Conservation (phyloP, 2,888 invertebrate genomes). For the Lissocephala sabroskyi region DNA sequence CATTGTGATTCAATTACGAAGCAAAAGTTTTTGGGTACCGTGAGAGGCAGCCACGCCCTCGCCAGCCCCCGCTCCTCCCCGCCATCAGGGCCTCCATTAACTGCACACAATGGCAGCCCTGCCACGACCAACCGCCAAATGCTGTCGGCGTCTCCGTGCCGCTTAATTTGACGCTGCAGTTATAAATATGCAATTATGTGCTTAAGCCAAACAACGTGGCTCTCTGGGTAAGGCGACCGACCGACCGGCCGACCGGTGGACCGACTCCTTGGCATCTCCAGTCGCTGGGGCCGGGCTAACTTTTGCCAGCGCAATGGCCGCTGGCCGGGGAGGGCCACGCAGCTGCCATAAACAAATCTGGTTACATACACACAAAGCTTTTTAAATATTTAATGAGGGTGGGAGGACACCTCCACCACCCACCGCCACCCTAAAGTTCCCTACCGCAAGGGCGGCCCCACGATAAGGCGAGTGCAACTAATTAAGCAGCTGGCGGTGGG, state of each 20-base stretch:
- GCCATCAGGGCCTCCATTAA: slow-evolving; percentile 3
- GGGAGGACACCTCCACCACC: too few relatives aligned
- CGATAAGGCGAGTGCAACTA: slow-evolving; percentile 46
- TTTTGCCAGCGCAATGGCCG: not conserved
- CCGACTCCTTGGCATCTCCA: too few relatives aligned
- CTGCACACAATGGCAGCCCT: not conserved
- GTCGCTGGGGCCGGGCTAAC: not conserved
- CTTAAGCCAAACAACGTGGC: slow-evolving; percentile 42
- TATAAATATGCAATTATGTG: slow-evolving; percentile 60
- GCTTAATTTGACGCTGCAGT: slow-evolving; percentile 50
- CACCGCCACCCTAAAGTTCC: too few relatives aligned
- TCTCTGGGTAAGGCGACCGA: too few relatives aligned
- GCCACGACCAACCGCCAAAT: slow-evolving; percentile 8
- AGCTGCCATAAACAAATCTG: slow-evolving; percentile 46
- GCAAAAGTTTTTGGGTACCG: slow-evolving; percentile 3
- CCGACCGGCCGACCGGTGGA: too few relatives aligned
- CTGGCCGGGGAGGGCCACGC: not conserved
- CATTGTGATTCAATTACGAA: slow-evolving; percentile 29
- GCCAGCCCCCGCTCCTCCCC: too few relatives aligned
- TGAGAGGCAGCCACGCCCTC: too few relatives aligned
- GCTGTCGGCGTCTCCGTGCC: slow-evolving; percentile 21
- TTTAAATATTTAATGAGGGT: slow-evolving; percentile 58
- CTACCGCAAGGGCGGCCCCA: too few relatives aligned
- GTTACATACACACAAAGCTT: slow-evolving; percentile 53
- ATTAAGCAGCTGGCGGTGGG: slow-evolving; percentile 36